Base-by-base conservation (phyloP, 2,113 vertebrate genomes). In the Dipodomys spectabilis region DNA sequence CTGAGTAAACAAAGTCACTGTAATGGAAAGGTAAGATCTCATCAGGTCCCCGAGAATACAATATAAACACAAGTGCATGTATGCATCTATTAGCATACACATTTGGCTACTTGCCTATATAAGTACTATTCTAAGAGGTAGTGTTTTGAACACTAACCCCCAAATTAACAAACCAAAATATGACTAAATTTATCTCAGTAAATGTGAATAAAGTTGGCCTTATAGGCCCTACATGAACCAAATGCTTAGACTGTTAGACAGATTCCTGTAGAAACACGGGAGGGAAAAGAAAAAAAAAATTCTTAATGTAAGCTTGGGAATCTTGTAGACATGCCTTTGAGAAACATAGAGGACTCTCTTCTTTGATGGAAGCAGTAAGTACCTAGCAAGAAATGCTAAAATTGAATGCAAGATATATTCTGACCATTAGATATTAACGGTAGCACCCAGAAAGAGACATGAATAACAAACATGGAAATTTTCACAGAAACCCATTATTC, bases 171-270 rank as follows among this genome's bases (percentile, higher is more conserved):
- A 83, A 68, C 23, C 1, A 3, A 73, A 53, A 5, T 82, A 88
- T 78, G 32, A 1, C 35, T 90, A 69, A 77, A 25, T 60, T 60
- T 83, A 65, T 77, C 44, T 86, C 22, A 25, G 5, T 74, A 86
- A 82, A 82, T 84, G 60, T 67, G 86, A 92, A 89, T 90, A 82
- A 77, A 90, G 60, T 39, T 11, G 64, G 89, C 6, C 83, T 86
- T 15, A 6, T 13, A n/a, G 64, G 23, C 30, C n/a, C 39, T 74
- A 10, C 28, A 62, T 53, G 77, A 88, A 12, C 68, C 73, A 94
- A 32, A 68, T 92, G 30, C 78, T 93, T 75, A 81, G 73, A 77
- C 19, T 45, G 5, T 84, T 69, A 18, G 49, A 15, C 8, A 80
- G 0, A 62, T 85, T 60, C 74, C 22, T 86, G 12, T 79, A 68